phyloP scores from a whole-genome alignment of 2,888 invertebrate species.

The Cheilosia vulpina region DNA sequence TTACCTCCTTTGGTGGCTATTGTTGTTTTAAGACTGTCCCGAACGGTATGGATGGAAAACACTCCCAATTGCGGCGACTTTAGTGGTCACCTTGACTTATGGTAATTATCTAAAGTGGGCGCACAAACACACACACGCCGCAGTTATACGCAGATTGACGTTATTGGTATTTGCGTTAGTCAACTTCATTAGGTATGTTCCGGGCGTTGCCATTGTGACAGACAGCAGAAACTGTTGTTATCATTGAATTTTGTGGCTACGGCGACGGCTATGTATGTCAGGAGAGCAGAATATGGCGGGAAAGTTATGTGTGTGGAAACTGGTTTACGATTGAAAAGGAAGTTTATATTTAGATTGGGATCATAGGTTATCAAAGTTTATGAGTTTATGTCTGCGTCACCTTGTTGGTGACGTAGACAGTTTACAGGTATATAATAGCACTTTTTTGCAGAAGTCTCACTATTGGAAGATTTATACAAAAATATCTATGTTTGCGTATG shows the following conservation, averaged over 20 bases:
- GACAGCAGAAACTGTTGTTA: conserved; percentile 13
- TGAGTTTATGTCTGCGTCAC: too few relatives aligned
- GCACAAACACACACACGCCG: neutral
- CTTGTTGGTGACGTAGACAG: conserved; percentile 9
- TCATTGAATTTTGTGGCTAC: conserved; percentile 16
- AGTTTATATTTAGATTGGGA: conserved; percentile 13
- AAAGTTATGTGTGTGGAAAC: conserved; percentile 40
- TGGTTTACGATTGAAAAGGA: conserved; percentile 21
- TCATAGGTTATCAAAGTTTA: conserved; percentile 8
- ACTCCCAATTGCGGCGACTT: conserved; percentile 49
- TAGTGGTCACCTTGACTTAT: conserved; percentile 72
- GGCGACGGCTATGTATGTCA: conserved; percentile 13
- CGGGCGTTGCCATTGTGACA: conserved; percentile 53
- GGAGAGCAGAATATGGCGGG: conserved; percentile 33
- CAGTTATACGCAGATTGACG: conserved; percentile 4
- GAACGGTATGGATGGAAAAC: conserved; percentile 13
- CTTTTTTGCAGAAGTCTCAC: neutral
- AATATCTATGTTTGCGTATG: neutral
- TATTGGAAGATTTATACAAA: neutral
- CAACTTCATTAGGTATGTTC: conserved; percentile 44
- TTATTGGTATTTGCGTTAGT: conserved; percentile 25
- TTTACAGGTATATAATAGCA: neutral
- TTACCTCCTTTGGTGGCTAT: conserved; percentile 39
- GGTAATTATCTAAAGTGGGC: conserved; percentile 53
- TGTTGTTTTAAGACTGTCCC: conserved; percentile 28